Evolutionary conservation across 2,888 invertebrate genomes (phyloP), one percentile per base, ranked within the genome.

Genomic region (Cartodere bifasciata): DNA sequence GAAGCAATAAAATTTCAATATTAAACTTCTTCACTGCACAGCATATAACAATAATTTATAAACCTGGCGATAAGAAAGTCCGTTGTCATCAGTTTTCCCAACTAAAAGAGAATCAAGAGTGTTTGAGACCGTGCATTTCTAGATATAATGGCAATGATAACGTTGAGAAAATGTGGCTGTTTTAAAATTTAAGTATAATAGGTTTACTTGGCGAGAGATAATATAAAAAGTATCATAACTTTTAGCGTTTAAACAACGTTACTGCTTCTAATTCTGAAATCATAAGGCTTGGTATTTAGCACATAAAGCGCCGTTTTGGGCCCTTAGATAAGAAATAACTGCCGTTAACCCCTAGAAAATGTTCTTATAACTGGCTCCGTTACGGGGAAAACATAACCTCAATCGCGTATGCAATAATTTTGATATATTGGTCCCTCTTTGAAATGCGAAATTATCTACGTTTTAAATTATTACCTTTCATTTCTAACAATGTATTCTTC

Each of bases 111-210:
- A 37, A 46, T 48, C 52, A 45, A 43, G 47, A 48, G 48, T 52
- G 49, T 53, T 52, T 49, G 53, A 49, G 49, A 51, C 53, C n/a
- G n/a, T n/a, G 53, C 53, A 52, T 52, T 55, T 48, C 44, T 37
- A 49, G 58, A 59, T 57, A 49, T 53, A 59, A 58, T 54, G 51
- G 52, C 43, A 30, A 35, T 39, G 58, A 58, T 58, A 58, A 52
- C 49, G 46, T 44, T 45, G 50, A 55, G 53, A 55, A 58, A 58
- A 57, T 58, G 58, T 56, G 56, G 55, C 54, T 52, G 58, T 59
- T 58, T 57, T 57, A 57, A 59, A 59, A 57, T 58, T 56, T 56
- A 57, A 58, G 56, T 54, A 53, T 55, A 56, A 57, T 56, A 55
- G 58, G 55, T 56, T 55, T 49, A 53, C 55, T 49, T 53, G 47